Base-by-base conservation (phyloP, 2,888 invertebrate species). In the Drosophila demipolita region DNA sequence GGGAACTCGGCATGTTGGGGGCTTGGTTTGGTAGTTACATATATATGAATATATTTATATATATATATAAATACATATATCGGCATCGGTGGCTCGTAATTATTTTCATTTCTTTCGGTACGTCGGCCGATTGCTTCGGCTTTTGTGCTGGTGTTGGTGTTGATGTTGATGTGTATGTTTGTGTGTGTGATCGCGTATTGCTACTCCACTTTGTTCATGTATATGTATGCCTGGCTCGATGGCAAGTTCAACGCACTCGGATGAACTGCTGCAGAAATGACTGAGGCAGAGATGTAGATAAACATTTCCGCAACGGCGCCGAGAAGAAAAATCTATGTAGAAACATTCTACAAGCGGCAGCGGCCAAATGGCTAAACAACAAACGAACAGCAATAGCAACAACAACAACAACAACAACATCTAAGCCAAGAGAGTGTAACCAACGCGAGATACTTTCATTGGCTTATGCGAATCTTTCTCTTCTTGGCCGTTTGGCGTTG, bases 201-300 rank as follows among this genome's bases (percentile, higher is more conserved):
- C 82, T 85, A 89, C 90, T 85, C 84, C 90, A 85, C 88, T 87
- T 84, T 85, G 72, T 66, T 69, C 68, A 76, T 72, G 73, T 76
- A 63, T 75, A 53, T 82, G 73, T 80, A 57, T 76, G 73, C 71
- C 71, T 71, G 54, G 66, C 74, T 71, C 74, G 67, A 69, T 45
- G 53, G 68, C 80, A 85, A 87, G 91, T 91, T 91, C 91, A 91
- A 90, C 83, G 91, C 76, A 91, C 91, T 89, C 80, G 78, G 72
- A 76, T 91, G 91, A 91, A 91, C 91, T 91, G 89, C 82, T 82
- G 76, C 82, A 80, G 73, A 74, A 57, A 75, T 57, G 72, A 72
- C 79, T 75, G 64, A 61, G 66, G 57, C 73, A 68, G 68, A 78
- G 83, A 83, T 83, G 83, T 74, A 81, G 83, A 81, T 83, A 83